Conservation (phyloP, 2,113 vertebrate species). For the Lepisosteus osseus region DNA sequence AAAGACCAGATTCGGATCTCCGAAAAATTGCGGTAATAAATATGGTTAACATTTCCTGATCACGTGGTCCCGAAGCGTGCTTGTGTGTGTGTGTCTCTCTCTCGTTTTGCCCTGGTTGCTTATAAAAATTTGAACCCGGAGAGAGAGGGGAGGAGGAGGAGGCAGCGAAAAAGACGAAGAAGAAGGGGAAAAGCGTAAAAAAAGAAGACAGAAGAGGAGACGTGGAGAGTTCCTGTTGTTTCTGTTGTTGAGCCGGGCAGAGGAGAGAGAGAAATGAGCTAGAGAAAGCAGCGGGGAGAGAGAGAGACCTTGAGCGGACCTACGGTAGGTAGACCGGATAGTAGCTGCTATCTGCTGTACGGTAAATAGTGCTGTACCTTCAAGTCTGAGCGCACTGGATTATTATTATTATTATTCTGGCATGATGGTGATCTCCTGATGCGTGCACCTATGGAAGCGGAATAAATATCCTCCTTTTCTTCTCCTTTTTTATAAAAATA, state of each 20-base stretch:
- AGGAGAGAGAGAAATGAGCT: no score
- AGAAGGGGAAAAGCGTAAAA: not conserved
- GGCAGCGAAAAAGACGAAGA: not conserved
- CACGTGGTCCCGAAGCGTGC: constrained; percentile 39
- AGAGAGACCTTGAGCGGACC: not conserved
- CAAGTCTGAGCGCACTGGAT: not conserved
- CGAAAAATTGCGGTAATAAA: constrained; percentile 39
- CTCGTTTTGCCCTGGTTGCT: not conserved
- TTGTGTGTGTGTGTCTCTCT: constrained; percentile 12
- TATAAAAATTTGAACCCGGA: not conserved
- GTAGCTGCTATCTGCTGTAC: not conserved
- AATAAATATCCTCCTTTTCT: constrained; percentile 13
- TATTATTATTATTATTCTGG: not conserved
- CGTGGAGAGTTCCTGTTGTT: not conserved
- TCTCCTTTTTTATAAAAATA: not conserved
- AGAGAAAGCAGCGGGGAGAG: no score
- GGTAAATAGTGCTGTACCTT: no score
- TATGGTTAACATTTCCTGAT: constrained; percentile 27
- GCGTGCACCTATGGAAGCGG: not conserved
- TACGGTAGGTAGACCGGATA: not conserved
- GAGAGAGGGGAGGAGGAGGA: constrained; percentile 10
- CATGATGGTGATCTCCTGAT: not conserved
- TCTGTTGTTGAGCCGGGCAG: not conserved
- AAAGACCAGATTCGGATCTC: not conserved
- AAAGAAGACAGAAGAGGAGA: not conserved